Evolutionary conservation across 2,113 vertebrate species (phyloP), one percentile per base, ranked within the genome.

Genomic region (Eretmochelys imbricata): DNA sequence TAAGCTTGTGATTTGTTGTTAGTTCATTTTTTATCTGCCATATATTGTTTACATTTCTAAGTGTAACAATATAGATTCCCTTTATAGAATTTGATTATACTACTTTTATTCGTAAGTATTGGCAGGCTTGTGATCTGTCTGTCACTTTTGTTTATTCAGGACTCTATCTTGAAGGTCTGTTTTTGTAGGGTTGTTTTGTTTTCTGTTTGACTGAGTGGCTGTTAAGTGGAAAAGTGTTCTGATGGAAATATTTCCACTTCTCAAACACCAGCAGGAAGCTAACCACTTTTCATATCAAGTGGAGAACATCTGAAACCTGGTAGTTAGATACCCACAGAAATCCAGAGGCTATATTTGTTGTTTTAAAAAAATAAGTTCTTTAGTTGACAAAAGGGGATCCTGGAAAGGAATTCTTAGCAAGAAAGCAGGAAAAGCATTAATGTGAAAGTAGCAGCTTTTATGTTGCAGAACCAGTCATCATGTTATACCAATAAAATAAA

Each of bases 181-280:
- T 85, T 94, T 92, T 89, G 48, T 65, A 92, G 31, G 29, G 84
- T 92, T 92, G 78, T 53, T 95, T 94, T 94, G 25, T 81, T 93
- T 95, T 96, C 82, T 93, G 5, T 94, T 94, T 94, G 75, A 84
- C n/a, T 82, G 90, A 95, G 75, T 91, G 94, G 75, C 84, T 96
- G 65, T 89, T 94, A 96, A 93, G 81, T 85, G n/a, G 10, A 89
- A 80, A 92, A 85, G 42, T 80, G 54, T 82, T 97, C 59, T 95
- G 48, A 91, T 54, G 57, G 91, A 93, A 95, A 85, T 93, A 89
- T 87, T 92, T 93, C 84, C 84, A 92, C 78, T 35, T 93, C 69
- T 96, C 65, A 94, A 51, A 90, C 85, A n/a, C 46, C 62, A 92
- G 55, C 31, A 96, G 80, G 80, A 85, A 96, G 84, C 87, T 46